Base-by-base conservation (phyloP, 2,888 invertebrate species). In the Linyphia triangularis region DNA sequence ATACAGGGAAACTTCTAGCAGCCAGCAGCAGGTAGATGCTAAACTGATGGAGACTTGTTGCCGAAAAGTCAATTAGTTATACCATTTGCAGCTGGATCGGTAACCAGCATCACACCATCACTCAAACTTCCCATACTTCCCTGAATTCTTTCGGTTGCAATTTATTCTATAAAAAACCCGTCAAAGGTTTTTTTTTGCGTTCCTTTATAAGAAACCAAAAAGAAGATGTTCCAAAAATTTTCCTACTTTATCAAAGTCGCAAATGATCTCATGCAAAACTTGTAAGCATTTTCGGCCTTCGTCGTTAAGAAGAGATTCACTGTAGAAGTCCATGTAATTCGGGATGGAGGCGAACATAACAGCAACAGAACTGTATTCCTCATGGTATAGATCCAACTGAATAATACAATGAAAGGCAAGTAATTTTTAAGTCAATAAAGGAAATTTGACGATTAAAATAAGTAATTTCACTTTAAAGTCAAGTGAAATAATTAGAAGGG, bases 311-410 rank as follows among this genome's bases (percentile, higher is more conserved):
- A 90, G 61, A 9, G 82, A 90, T 61, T 91, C 91, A 6, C 90
- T 89, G 88, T 91, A 91, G 63, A 90, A 91, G 30, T 90, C 90
- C 75, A 84, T 89, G 75, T 98, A 99, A 93, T 99, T 99, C 7
- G 99, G 98, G 91, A 99, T 99, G 0, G 98, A 98, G 0, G 99
- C 98, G 92, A 99, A 99, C 98, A 99, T 98, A 9, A 99, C 99
- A 0, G 97, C 98, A 89, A 99, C 97, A 91, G 96, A 96, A 22
- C 96, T 96, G 93, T 99, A 99, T 61, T 97, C 89, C 78, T 90
- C 82, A 63, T 90, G 89, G 40, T 90, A 90, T 96, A 95, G 33
- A 19, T 90, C 90, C 75, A 85, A 43, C 73, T 86, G 70, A 78
- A 90, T 91, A 75, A 4, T 26, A 79, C n/a, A 51, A n/a, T 13